Conservation (phyloP, 1,140 invertebrate species). For the Chymomyza costata region DNA sequence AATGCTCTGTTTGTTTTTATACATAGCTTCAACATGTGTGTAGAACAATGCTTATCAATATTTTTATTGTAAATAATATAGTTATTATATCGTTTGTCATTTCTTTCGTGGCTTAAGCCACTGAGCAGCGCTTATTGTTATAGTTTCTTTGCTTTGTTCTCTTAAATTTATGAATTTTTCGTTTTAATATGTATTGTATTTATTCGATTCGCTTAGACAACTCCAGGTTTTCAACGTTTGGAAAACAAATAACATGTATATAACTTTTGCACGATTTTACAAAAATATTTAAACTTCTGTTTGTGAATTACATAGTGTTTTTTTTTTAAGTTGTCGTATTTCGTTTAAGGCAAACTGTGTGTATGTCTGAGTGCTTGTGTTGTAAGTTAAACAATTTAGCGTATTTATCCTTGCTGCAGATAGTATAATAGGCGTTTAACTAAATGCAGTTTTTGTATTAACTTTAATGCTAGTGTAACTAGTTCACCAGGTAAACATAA, state of each 20-base stretch:
- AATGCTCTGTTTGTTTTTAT: no score
- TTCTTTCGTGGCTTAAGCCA: constrained; percentile 16
- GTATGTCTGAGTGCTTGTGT: not conserved
- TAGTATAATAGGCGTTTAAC: no score
- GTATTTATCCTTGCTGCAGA: no score
- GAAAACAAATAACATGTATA: constrained; percentile 30
- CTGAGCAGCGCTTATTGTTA: constrained; percentile 20
- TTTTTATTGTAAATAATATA: no score
- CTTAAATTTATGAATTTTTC: constrained; percentile 7
- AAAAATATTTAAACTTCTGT: constrained; percentile 36
- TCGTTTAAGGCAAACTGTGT: constrained; percentile 33
- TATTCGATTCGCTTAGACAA: constrained; percentile 23
- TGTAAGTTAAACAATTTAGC: no score
- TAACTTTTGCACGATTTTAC: constrained; percentile 13
- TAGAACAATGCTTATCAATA: constrained; percentile 15
- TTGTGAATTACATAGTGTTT: constrained; percentile 14
- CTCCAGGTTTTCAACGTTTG: no score
- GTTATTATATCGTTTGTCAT: constrained; percentile 16
- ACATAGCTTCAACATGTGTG: no score
- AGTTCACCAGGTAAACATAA: constrained; percentile 9
- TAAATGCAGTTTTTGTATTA: constrained; percentile 18
- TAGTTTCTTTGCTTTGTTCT: no score
- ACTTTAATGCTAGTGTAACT: constrained; percentile 20
- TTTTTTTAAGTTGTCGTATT: constrained; percentile 1
- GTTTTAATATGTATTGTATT: no score